A percentile compares a stretch with the other conserved stretches of the same genome.
phyloP scores from a whole-genome alignment of 2,797 vertebrate species.

The Pseudochromis fuscus region DNA sequence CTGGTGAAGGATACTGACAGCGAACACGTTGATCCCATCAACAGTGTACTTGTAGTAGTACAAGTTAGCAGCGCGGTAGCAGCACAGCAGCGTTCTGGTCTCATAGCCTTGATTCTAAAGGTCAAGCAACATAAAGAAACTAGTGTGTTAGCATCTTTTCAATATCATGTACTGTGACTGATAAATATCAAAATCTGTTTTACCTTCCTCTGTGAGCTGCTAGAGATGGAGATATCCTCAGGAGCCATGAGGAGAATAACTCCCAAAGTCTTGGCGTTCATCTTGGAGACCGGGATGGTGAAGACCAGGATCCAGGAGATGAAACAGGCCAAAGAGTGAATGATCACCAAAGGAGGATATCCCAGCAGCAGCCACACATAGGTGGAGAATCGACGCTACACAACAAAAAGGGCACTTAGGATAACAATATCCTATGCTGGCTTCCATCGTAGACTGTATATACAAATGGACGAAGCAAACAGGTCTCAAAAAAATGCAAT shows the following conservation, averaged over 20 bases:
- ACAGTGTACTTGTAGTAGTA: conserved; percentile 92
- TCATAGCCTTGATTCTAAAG: conserved; percentile 74
- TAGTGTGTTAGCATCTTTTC: not conserved
- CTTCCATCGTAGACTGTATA: not conserved
- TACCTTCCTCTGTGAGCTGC: conserved; percentile 78
- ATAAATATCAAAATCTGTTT: conserved; percentile 2
- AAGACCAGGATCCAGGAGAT: conserved; percentile 86
- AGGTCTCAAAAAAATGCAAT: too few species aligned
- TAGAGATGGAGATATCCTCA: conserved; percentile 73
- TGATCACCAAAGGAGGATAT: conserved; percentile 79
- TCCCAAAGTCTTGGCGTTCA: conserved; percentile 80
- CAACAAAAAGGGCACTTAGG: not conserved
- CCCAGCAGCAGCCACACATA: conserved; percentile 85
- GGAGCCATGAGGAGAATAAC: conserved; percentile 85
- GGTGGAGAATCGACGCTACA: conserved; percentile 72
- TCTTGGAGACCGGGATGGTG: conserved; percentile 88
- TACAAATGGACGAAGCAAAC: too few species aligned
- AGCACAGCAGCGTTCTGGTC: conserved; percentile 84
- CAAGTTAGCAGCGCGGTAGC: conserved; percentile 86
- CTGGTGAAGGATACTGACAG: conserved; percentile 88
- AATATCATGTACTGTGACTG: not conserved
- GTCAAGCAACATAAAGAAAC: conserved; percentile 8
- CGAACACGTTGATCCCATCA: conserved; percentile 89
- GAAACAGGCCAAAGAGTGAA: conserved; percentile 85
- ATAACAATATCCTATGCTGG: not conserved